Percentiles rank a stretch among this genome's conserved stretches.
Evolutionary conservation across 2,113 vertebrate species (phyloP).

Genomic region (Ellobius talpinus): DNA sequence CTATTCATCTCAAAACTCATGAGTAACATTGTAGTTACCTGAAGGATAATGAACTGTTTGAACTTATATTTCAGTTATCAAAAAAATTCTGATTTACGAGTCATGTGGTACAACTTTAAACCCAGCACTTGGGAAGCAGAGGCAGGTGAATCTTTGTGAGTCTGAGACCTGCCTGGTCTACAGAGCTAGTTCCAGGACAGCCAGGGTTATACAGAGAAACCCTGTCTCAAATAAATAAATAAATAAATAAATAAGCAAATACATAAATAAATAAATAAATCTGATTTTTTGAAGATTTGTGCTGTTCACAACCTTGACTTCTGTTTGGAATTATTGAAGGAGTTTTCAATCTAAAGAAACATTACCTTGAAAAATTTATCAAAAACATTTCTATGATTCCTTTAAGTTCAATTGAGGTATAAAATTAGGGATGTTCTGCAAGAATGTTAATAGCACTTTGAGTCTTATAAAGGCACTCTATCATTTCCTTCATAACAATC

Average conservation of each 20-base stretch:
- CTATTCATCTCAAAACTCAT: background rate
- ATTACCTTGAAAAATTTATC: background rate
- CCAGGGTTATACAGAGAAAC: background rate
- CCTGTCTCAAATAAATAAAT: background rate
- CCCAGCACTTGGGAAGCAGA: background rate
- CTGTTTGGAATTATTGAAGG: background rate
- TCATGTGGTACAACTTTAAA: background rate
- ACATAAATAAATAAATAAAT: no score
- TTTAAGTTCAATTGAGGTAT: conserved; percentile 19
- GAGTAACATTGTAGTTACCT: background rate
- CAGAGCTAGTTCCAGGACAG: background rate
- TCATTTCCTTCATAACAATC: background rate
- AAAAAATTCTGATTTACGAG: background rate
- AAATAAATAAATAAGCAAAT: no score
- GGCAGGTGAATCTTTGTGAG: background rate
- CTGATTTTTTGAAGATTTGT: background rate
- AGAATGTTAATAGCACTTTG: background rate
- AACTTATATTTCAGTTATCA: background rate
- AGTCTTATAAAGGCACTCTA: background rate
- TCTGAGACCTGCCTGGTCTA: background rate
- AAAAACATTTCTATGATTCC: background rate
- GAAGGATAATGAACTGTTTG: background rate
- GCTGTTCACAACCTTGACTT: background rate
- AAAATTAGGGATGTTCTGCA: background rate
- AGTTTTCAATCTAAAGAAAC: background rate